Conservation (phyloP, 2,113 vertebrate species). For the Caretta caretta region DNA sequence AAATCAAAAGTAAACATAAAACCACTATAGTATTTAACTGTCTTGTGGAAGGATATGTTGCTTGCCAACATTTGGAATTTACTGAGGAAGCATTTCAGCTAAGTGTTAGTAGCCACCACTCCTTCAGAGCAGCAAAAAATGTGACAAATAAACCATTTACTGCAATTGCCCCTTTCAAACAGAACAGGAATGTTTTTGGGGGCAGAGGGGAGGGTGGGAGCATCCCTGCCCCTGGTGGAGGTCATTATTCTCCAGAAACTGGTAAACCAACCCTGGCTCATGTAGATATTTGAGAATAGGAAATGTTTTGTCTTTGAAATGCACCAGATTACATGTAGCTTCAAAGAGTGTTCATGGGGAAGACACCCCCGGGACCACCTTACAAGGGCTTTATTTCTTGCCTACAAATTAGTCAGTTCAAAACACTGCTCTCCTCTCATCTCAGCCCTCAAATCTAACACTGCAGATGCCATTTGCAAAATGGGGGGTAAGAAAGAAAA, state of each 20-base stretch:
- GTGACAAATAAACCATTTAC: conserved; percentile 33
- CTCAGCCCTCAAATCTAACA: conserved; percentile 56
- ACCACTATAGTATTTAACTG: background rate
- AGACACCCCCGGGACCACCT: conserved; percentile 60
- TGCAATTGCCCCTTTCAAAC: conserved; percentile 35
- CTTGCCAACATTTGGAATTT: conserved; percentile 23
- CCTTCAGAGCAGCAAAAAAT: conserved; percentile 32
- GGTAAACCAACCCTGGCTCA: conserved; percentile 62
- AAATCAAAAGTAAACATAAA: background rate
- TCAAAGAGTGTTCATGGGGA: conserved; percentile 59
- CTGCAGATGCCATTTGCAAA: background rate
- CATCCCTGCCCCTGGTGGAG: conserved; percentile 30
- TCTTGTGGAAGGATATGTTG: background rate
- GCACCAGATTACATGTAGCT: conserved; percentile 71
- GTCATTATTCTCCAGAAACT: conserved; percentile 67
- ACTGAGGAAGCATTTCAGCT: conserved; percentile 43
- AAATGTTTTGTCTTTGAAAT: conserved; percentile 76
- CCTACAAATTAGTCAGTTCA: conserved; percentile 72
- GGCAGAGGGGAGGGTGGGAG: conserved; percentile 24
- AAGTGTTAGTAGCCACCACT: background rate
- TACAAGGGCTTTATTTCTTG: conserved; percentile 72
- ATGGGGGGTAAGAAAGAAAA: conserved; percentile 52
- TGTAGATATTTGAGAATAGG: conserved; percentile 68
- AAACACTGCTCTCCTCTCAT: conserved; percentile 63
- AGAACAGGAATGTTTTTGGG: conserved; percentile 22